Evolutionary conservation across 2,113 vertebrate genomes (phyloP).

Genomic region (Panthera tigris): DNA sequence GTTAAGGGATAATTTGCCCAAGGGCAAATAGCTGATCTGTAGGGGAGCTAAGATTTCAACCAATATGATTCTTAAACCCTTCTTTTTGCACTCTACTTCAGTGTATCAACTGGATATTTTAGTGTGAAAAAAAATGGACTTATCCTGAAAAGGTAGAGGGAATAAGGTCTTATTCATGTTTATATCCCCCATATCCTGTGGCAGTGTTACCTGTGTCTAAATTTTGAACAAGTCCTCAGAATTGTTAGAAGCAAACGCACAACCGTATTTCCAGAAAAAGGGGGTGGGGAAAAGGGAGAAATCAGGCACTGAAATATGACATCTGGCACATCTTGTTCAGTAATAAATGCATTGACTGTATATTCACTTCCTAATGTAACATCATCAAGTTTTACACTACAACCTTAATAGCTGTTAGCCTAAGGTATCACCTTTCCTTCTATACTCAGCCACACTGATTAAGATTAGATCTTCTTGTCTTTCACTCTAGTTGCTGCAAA

Average conservation of each 20-base stretch:
- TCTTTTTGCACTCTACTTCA: background rate
- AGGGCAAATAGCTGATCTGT: background rate
- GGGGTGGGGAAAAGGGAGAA: background rate
- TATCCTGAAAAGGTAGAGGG: background rate
- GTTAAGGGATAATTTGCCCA: constrained; percentile 13
- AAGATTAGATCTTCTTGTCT: constrained; percentile 74
- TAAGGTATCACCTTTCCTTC: constrained; percentile 58
- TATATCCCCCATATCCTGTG: background rate
- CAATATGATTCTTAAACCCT: constrained; percentile 4
- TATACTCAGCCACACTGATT: constrained; percentile 11
- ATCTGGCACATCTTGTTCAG: background rate
- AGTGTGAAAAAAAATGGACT: background rate
- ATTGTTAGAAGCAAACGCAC: constrained; percentile 28
- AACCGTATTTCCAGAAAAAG: constrained; percentile 25
- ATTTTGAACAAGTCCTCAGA: constrained; percentile 21
- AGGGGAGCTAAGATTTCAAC: background rate
- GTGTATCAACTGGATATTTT: constrained; percentile 27
- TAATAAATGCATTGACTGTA: constrained; percentile 25
- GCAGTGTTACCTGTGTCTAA: constrained; percentile 7
- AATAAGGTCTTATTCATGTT: background rate
- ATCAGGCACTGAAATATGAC: constrained; percentile 12
- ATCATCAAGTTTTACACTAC: constrained; percentile 34
- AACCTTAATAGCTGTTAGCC: constrained; percentile 53
- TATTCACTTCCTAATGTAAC: constrained; percentile 65
- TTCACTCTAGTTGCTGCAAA: constrained; percentile 61